Evolutionary conservation across 2,888 invertebrate genomes (phyloP), one percentile per base, ranked within the genome.

Genomic region (Abrostola triplasia): DNA sequence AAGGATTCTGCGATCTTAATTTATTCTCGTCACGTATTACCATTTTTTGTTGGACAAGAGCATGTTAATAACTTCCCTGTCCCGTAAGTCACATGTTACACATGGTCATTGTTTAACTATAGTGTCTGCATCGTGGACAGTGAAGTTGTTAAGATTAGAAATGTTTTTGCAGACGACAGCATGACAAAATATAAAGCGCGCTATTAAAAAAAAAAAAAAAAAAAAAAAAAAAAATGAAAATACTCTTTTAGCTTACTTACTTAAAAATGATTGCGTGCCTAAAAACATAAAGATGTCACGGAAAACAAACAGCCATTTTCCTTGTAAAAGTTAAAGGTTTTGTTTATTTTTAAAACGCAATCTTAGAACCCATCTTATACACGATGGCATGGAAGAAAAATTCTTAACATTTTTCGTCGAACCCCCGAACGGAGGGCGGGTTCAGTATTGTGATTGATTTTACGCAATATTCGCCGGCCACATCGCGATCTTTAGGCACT

Each of bases 331-430:
- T 59, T 62, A 59, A 51, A 50, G 55, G 50, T 65, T 76, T 71
- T 66, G 61, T 65, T 71, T 73, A 66, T 59, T 49, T 76, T 71
- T 72, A 76, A 76, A 66, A 72, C 57, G 67, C 66, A 73, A 73
- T 72, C 59, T 66, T 62, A 67, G 58, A 62, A 37, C 62, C 49
- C 35, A 67, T 67, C 58, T 59, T 50, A 58, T 50, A 58, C 42
- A 63, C 38, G 58, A 53, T 52, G 51, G 24, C 0, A 47, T 9
- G 44, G 11, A 50, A 59, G 60, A 67, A 67, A 76, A 62, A 49
- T 49, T 63, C 67, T 58, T 53, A 58, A 56, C 54, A 63, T 66
- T 72, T 71, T 73, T 67, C 60, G 57, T 38, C 40, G 42, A 52
- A 51, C 54, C 56, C 49, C 52, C 42, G 47, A 61, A 56, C n/a